Conservation (phyloP, 2,797 vertebrate species). For the Acanthis flammea region DNA sequence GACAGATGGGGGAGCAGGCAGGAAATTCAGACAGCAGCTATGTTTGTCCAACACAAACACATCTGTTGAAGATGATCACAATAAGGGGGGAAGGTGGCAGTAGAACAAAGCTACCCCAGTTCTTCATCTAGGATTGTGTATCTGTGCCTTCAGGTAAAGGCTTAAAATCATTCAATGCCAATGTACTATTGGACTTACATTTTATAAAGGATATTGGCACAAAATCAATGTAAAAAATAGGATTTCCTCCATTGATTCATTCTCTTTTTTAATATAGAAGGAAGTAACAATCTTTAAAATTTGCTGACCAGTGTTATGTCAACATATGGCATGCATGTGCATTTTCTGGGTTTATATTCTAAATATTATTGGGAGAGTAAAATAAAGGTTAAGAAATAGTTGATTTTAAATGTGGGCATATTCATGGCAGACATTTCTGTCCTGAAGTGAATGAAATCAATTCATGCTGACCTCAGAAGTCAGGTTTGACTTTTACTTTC, state of each 20-base stretch:
- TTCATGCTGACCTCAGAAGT: background rate
- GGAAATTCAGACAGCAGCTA: background rate
- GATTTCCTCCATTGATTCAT: fast-evolving
- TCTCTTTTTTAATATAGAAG: background rate
- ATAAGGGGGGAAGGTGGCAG: background rate
- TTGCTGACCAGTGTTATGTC: background rate
- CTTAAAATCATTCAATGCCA: background rate
- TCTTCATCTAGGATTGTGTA: background rate
- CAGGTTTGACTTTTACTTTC: background rate
- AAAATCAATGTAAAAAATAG: background rate
- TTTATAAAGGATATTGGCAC: background rate
- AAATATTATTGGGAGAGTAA: background rate
- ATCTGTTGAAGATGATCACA: background rate
- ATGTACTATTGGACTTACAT: background rate
- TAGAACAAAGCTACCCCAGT: background rate
- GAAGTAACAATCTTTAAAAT: background rate
- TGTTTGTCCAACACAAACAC: fast-evolving
- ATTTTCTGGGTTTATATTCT: background rate
- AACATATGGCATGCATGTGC: background rate
- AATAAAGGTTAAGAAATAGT: background rate
- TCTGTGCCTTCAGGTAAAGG: background rate
- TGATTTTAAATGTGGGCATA: background rate
- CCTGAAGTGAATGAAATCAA: background rate
- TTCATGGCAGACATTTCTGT: background rate
- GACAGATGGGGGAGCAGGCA: background rate